These are phyloP conservation scores for Chondrosia reniformis DNA, from an alignment of 37 sponge, comb jelly and placozoan genomes.

Conservation along the genomic window DNA sequence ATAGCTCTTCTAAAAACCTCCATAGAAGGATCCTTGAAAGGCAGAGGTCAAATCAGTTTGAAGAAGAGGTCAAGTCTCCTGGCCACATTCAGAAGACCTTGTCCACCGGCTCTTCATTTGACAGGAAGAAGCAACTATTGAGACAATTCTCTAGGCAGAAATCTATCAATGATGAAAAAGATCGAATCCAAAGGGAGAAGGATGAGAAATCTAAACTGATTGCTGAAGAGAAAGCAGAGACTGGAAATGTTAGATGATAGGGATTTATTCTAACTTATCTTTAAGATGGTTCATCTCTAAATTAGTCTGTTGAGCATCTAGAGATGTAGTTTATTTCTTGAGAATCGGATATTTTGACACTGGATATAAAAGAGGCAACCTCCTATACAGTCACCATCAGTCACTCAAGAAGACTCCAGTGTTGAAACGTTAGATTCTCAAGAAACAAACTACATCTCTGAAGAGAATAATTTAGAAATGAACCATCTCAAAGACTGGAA, in stretches of 20 bases:
- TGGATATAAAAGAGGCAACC: too few species aligned
- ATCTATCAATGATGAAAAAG: background rate
- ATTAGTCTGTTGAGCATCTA: too few species aligned
- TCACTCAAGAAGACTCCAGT: too few species aligned
- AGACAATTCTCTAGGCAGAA: conserved; percentile 22
- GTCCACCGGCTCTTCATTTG: background rate
- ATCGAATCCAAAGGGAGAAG: background rate
- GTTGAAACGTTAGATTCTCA: too few species aligned
- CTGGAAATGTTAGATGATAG: conserved; percentile 53
- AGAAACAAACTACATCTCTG: too few species aligned
- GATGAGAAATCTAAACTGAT: conserved; percentile 29
- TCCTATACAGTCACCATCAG: too few species aligned
- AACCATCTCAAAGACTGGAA: too few species aligned
- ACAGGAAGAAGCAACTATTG: background rate
- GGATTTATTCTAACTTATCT: too few species aligned
- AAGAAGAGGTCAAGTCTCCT: background rate
- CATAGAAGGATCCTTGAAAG: background rate
- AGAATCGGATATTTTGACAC: too few species aligned
- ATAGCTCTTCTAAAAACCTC: background rate
- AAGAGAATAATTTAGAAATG: too few species aligned
- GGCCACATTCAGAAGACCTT: background rate
- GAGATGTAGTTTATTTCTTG: too few species aligned
- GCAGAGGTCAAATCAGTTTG: background rate
- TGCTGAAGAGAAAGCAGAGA: conserved; percentile 50
- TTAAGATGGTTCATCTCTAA: too few species aligned